Conservation (phyloP, 2,888 invertebrate species). For the Drosophila trichaetosa region DNA sequence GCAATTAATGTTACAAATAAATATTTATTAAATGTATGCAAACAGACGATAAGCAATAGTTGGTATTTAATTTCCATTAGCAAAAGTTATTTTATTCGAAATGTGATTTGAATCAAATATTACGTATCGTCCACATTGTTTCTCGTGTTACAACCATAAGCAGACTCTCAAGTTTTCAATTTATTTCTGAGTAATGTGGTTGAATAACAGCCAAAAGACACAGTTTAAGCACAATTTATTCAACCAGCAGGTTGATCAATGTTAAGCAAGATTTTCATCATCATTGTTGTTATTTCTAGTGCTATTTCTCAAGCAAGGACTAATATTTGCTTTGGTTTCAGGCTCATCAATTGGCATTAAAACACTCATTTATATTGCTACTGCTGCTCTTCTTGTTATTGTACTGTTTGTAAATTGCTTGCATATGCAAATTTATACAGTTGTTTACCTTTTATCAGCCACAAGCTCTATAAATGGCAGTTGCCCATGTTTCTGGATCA, state of each 20-base stretch:
- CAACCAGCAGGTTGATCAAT: neutral
- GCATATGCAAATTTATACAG: constrained; percentile 40
- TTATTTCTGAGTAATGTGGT: neutral
- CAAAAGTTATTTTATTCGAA: neutral
- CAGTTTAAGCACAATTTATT: neutral
- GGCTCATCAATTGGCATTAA: constrained; percentile 3
- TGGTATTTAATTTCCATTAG: neutral
- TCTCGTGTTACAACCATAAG: neutral
- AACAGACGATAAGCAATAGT: neutral
- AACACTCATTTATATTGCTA: constrained; percentile 4
- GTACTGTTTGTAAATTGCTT: constrained; percentile 6
- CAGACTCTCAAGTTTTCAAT: neutral
- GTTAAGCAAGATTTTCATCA: neutral
- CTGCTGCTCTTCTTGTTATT: neutral
- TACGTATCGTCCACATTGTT: neutral
- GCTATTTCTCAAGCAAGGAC: neutral
- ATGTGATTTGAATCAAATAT: constrained; percentile 5
- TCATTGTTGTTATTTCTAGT: neutral
- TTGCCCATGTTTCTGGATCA: constrained; percentile 37
- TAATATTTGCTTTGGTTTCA: neutral
- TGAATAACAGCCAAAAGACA: neutral
- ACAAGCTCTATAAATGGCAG: constrained; percentile 21
- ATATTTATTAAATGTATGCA: neutral
- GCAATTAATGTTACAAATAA: neutral
- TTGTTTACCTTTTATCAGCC: constrained; percentile 43